Evolutionary conservation across 2,797 vertebrate species (phyloP).

Genomic region (Cirrhinus mrigala): DNA sequence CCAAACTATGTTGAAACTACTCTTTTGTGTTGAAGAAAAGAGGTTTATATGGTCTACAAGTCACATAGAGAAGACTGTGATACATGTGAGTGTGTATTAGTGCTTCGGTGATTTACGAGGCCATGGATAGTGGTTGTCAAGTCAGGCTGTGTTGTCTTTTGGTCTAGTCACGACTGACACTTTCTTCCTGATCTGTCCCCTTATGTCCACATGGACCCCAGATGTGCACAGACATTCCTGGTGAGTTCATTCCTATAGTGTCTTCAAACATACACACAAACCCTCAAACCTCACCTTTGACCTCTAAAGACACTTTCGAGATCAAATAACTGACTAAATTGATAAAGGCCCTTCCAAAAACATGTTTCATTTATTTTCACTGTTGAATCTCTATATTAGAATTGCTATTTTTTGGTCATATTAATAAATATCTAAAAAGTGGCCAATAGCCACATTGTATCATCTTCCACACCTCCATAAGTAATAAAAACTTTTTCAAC

Average conservation of each 20-base stretch:
- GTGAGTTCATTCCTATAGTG: slow-evolving; percentile 67
- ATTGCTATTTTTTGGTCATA: background rate
- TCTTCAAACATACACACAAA: slow-evolving; percentile 37
- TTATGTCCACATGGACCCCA: slow-evolving; percentile 73
- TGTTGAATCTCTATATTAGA: background rate
- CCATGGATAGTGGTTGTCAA: slow-evolving; percentile 67
- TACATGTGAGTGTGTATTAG: slow-evolving; percentile 15
- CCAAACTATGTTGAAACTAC: background rate
- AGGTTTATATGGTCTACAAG: slow-evolving; percentile 28
- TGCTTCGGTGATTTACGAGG: slow-evolving; percentile 71
- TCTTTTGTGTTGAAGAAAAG: slow-evolving; percentile 40
- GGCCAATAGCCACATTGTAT: background rate
- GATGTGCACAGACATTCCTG: slow-evolving; percentile 76
- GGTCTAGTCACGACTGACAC: slow-evolving; percentile 71
- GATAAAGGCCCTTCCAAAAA: slow-evolving; percentile 1
- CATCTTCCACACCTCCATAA: slow-evolving; percentile 10
- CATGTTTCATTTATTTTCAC: background rate
- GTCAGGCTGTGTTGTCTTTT: slow-evolving; percentile 75
- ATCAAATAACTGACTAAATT: slow-evolving; percentile 6
- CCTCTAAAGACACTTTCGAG: slow-evolving; percentile 26
- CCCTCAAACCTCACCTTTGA: slow-evolving; percentile 36
- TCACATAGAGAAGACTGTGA: slow-evolving; percentile 12
- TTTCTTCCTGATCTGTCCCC: slow-evolving; percentile 47
- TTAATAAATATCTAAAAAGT: background rate
- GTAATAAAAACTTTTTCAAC: slow-evolving; percentile 14